These are phyloP conservation scores for Folsomia candida DNA, from an alignment of 2,888 invertebrate species.

Conservation along the genomic window DNA sequence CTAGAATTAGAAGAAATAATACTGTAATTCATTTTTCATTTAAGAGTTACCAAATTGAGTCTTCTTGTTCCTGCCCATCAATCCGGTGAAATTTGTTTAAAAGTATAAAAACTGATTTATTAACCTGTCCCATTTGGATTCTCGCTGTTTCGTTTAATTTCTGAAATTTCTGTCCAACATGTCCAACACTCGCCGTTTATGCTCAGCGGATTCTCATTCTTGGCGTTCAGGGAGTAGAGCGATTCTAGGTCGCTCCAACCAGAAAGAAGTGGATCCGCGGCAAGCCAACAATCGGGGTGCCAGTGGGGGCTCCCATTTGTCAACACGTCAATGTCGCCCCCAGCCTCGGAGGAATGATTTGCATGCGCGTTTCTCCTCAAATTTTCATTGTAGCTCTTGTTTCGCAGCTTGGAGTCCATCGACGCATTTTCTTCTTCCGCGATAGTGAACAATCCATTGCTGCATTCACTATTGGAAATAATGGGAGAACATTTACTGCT, in stretches of 20 bases:
- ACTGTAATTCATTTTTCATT: not conserved
- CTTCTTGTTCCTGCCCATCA: no score
- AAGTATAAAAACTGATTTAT: no score
- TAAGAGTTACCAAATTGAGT: no score
- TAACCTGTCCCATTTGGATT: slow-evolving; percentile 42
- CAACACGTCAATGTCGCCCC: slow-evolving; percentile 6
- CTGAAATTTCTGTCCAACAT: slow-evolving; percentile 47
- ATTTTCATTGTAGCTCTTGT: no score
- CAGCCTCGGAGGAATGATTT: not conserved
- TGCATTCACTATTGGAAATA: not conserved
- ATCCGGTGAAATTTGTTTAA: no score
- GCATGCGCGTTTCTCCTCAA: no score
- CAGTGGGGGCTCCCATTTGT: slow-evolving; percentile 31
- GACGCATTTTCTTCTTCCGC: slow-evolving; percentile 20
- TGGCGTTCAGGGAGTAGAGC: slow-evolving; percentile 47
- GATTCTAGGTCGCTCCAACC: slow-evolving; percentile 50
- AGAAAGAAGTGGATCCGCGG: slow-evolving; percentile 43
- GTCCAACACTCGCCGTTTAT: slow-evolving; percentile 47
- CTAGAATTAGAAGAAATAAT: not conserved
- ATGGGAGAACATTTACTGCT: not conserved
- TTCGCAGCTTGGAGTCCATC: not conserved
- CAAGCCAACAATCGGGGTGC: slow-evolving; percentile 49
- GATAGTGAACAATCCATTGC: slow-evolving; percentile 22
- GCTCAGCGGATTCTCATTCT: slow-evolving; percentile 34
- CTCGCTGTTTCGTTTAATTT: slow-evolving; percentile 37